Base-by-base conservation (phyloP, 2,113 vertebrate species). In the Montifringilla adamsi region DNA sequence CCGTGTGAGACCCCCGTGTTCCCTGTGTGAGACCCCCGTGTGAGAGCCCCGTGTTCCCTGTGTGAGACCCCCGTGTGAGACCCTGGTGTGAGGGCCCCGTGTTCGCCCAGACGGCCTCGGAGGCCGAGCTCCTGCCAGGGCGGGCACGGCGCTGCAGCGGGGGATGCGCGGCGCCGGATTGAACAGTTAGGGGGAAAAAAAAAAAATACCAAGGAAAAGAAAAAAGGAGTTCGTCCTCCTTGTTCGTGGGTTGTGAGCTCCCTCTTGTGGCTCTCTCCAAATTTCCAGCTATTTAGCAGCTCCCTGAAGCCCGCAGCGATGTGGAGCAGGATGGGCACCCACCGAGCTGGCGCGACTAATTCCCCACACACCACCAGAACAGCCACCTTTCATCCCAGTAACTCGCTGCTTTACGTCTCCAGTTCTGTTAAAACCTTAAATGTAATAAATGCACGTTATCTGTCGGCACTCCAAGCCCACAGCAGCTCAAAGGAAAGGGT, bases 201-300 rank as follows among this genome's bases (percentile, higher is more conserved):
- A 7, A 6, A 4, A 2, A n/a, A 23, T 10, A 7, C 49, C 10
- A 53, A 30, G 28, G 28, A 2, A 7, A 8, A 7, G 2, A 5
- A 22, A 15, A 10, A 9, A 8, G 0, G 4, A 3, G 3, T 14
- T 41, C 31, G 2, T 84, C 15, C 43, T 52, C 30, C 39, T 78
- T 43, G 95, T 97, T 94, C 22, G 88, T 59, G 83, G 19, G 96
- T 60, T 60, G 69, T 50, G 74, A 77, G 97, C 84, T 86, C 98
- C 98, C 98, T 97, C 98, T 94, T 69, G 97, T 97, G 98, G 97
- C n/a, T 10, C 23, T 59, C 11, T 11, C 2, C 0, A 21, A 78
- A 60, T 67, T 75, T 58, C 78, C 94, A 86, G 50, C 44, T 14
- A 0, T 52, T 83, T 31, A 0, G 44, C 67, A 14, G 60, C 82